Conservation (phyloP, 2,113 vertebrate species). For the Sphaerodactylus townsendi region DNA sequence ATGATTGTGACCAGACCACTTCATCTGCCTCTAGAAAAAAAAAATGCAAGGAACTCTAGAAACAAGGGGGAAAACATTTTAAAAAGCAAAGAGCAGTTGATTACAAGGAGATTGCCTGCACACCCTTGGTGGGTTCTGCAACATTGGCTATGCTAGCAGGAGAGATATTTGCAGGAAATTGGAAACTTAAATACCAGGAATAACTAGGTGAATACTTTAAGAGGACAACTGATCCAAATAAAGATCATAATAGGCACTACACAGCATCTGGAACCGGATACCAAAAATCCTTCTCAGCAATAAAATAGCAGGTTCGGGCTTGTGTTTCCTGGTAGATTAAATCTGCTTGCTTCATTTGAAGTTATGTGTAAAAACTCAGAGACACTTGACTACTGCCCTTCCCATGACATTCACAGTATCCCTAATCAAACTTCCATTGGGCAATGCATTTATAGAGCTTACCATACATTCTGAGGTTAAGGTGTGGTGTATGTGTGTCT, state of each 20-base stretch:
- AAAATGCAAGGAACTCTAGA: neutral
- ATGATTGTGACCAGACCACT: neutral
- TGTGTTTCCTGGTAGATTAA: neutral
- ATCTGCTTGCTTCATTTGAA: neutral
- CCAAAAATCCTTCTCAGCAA: neutral
- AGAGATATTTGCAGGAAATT: neutral
- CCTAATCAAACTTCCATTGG: neutral
- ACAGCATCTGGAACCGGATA: neutral
- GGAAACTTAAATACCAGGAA: neutral
- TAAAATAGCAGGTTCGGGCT: neutral
- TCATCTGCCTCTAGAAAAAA: neutral
- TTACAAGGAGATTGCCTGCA: neutral
- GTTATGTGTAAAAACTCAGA: neutral
- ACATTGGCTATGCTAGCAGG: neutral
- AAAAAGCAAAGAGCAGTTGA: neutral
- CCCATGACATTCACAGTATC: neutral
- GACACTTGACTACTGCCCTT: neutral
- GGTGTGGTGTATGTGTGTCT: neutral
- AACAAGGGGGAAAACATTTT: neutral
- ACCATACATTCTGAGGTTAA: neutral
- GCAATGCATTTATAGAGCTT: rapidly evolving
- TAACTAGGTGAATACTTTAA: neutral
- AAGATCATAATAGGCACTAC: neutral
- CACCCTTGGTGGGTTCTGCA: neutral
- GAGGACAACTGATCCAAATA: neutral